These are phyloP conservation scores for Oncorhynchus keta DNA, from an alignment of 2,113 vertebrate genomes.

Conservation along the genomic window DNA sequence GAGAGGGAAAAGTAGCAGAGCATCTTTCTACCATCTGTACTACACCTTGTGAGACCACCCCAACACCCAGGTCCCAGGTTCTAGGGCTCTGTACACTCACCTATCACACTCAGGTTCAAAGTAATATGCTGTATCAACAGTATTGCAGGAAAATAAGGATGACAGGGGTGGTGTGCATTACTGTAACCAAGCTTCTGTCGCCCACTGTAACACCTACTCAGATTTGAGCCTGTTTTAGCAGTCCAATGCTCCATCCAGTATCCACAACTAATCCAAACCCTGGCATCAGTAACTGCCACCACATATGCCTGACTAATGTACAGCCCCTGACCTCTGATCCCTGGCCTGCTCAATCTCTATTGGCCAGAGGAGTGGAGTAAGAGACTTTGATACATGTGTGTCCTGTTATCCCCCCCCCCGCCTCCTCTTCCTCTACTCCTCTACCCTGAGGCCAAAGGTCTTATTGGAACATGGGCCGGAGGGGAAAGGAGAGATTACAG, in stretches of 20 bases:
- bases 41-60: too few species aligned
- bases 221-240: too few species aligned
- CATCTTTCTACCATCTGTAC: not conserved
- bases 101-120: not conserved
- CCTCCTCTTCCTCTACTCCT: slow-evolving; percentile 3
- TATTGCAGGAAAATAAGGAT: too few species aligned
- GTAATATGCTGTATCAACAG: not conserved
- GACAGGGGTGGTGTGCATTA: too few species aligned
- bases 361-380: slow-evolving; percentile 1
- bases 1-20: slow-evolving; percentile 13
- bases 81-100: not conserved
- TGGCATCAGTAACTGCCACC: not conserved
- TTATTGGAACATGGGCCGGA: slow-evolving; percentile 7
- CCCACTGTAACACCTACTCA: not conserved
- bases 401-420: slow-evolving; percentile 25
- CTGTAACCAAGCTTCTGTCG: too few species aligned
- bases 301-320: slow-evolving; percentile 2
- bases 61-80: not conserved
- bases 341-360: not conserved
- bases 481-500: not conserved
- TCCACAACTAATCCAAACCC: not conserved
- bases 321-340: not conserved
- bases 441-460: slow-evolving; percentile 24
- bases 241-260: too few species aligned
- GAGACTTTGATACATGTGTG: slow-evolving; percentile 12